Conservation (phyloP, 2,113 vertebrate species). For the Shinisaurus crocodilurus region DNA sequence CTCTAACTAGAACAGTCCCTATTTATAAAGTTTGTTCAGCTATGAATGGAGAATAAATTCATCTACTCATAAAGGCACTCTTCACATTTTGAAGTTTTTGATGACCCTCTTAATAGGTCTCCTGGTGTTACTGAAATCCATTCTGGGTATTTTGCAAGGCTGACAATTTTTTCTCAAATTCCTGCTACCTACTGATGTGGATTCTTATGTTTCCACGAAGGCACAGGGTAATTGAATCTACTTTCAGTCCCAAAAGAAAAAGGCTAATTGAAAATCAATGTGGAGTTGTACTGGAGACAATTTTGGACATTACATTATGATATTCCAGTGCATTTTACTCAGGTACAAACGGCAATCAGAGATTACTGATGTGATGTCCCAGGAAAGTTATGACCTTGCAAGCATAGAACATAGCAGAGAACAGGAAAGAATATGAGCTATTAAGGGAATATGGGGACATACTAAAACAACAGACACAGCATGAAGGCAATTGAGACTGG, state of each 20-base stretch:
- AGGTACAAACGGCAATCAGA: background rate
- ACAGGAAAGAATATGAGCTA: background rate
- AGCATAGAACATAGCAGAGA: background rate
- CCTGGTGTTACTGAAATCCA: conserved; percentile 6
- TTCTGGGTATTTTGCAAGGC: background rate
- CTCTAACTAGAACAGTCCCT: conserved; percentile 14
- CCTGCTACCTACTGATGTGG: background rate
- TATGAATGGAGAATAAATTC: background rate
- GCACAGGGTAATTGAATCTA: background rate
- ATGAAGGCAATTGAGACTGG: background rate
- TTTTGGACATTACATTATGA: background rate
- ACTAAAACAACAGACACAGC: background rate
- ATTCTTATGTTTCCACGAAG: background rate
- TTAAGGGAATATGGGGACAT: background rate
- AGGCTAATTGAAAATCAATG: conserved; percentile 5
- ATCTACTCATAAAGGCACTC: background rate
- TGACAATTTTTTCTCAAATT: background rate
- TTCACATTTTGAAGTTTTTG: background rate
- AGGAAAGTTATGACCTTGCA: background rate
- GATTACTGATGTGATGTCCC: background rate
- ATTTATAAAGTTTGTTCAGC: conserved; percentile 7
- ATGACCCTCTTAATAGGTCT: conserved; percentile 10
- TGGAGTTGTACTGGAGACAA: background rate
- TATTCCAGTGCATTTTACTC: background rate
- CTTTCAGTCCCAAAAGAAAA: background rate